phyloP scores from a whole-genome alignment of 2,113 vertebrate species.

The Anarhynchus alexandrinus region DNA sequence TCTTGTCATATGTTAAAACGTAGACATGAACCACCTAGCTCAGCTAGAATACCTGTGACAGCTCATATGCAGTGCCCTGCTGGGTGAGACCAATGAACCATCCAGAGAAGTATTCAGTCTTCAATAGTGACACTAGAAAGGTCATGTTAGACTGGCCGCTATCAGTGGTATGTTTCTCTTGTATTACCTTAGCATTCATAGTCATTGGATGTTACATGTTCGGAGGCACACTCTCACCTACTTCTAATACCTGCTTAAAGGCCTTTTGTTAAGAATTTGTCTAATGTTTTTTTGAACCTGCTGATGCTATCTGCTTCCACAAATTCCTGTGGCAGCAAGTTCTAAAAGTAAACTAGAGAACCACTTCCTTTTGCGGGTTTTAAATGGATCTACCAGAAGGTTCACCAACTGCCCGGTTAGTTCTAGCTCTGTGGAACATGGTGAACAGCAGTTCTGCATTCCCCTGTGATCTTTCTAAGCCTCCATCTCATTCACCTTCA shows the following conservation, averaged over 20 bases:
- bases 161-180: neutral
- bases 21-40: neutral
- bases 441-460: neutral
- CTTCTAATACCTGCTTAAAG: neutral
- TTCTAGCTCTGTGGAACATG: neutral
- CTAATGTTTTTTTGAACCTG: neutral
- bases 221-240: neutral
- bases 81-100: neutral
- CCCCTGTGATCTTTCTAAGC: neutral
- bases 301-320: neutral
- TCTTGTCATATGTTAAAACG: neutral
- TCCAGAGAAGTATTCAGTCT: neutral
- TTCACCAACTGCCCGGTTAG: neutral
- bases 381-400: neutral
- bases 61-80: neutral
- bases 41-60: neutral
- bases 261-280: neutral
- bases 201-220: neutral
- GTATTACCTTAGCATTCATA: neutral
- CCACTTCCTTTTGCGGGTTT: neutral
- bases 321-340: neutral
- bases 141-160: neutral
- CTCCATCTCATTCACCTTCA: neutral
- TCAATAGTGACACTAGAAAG: neutral
- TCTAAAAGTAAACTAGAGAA: neutral